Evolutionary conservation across 2,888 invertebrate species (phyloP), one percentile per base, ranked within the genome.

Genomic region (Malachius bipustulatus): DNA sequence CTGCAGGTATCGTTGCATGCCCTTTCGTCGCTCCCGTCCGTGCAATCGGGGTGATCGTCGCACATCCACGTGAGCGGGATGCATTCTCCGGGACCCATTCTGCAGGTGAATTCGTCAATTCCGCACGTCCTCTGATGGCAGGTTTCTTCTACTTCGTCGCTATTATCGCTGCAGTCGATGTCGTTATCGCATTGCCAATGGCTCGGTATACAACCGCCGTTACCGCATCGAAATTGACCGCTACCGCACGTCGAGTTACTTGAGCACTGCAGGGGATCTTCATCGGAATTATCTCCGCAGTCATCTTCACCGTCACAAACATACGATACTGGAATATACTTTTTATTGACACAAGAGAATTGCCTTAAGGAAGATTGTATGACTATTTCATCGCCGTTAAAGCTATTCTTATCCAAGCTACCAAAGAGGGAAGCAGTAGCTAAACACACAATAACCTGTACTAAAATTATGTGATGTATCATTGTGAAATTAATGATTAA

Each of bases 21-120:
- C 65, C 77, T 78, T 61, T 88, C 88, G 64, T 88, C 88, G 50
- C 83, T 83, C 56, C 78, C 81, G 62, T 88, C 85, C 33, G 75
- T 72, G 65, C 88, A 88, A 67, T 88, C 88, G 32, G 72, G 69
- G 62, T 76, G 80, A 63, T 80, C 81, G 66, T 88, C 88, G 63
- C 88, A 88, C 75, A 85, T 82, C 89, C 89, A 88, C 39, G 83
- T 78, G 52, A 87, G 71, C 42, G 87, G 83, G 50, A 88, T 79
- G 62, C 88, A 88, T 62, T 83, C 82, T 43, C 83, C 83, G 42
- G 73, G 73, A 55, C 75, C 75, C 46, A 77, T 74, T 56, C 82
- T 73, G 65, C 87, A 88, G 41, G 81, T 78, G 68, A 85, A 88
- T 63, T 87, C 81, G 59, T 87, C 84, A 30, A 78, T 72, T 34